phyloP scores from a whole-genome alignment of 2,888 invertebrate species.

The Caradrina kadenii region DNA sequence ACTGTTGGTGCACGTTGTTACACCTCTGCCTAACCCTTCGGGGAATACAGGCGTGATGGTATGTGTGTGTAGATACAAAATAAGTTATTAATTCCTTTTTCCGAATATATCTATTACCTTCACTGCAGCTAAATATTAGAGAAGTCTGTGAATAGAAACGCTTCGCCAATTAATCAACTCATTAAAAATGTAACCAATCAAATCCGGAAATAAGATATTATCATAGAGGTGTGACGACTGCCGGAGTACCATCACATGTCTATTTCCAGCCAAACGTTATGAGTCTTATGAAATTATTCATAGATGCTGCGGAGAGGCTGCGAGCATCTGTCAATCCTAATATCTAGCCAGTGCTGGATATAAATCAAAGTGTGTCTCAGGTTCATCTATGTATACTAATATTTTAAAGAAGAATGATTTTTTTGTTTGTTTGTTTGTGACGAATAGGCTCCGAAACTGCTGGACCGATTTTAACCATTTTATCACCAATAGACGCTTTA shows the following conservation, averaged over 20 bases:
- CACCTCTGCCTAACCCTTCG: no score
- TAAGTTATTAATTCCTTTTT: background rate
- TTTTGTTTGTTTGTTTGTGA: no score
- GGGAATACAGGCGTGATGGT: no score
- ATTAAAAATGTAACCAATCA: constrained; percentile 28
- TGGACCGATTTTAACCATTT: no score
- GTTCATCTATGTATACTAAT: no score
- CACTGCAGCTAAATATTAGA: background rate
- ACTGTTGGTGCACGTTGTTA: no score
- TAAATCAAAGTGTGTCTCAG: constrained; percentile 16
- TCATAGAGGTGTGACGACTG: constrained; percentile 1
- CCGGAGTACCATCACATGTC: constrained; percentile 33
- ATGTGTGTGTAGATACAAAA: no score
- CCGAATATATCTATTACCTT: background rate
- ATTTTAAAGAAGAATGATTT: no score
- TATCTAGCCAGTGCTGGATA: constrained; percentile 1
- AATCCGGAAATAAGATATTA: constrained; percentile 42
- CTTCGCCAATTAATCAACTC: background rate
- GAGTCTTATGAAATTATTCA: constrained; percentile 75
- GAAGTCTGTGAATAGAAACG: background rate
- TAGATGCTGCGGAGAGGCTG: constrained; percentile 50
- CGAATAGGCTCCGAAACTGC: no score
- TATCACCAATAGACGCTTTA: no score
- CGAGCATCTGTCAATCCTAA: constrained; percentile 54
- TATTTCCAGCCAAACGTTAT: constrained; percentile 64